These are phyloP conservation scores for Ditylenchus weischeri DNA, from an alignment of 2,888 invertebrate species.

Conservation along the genomic window DNA sequence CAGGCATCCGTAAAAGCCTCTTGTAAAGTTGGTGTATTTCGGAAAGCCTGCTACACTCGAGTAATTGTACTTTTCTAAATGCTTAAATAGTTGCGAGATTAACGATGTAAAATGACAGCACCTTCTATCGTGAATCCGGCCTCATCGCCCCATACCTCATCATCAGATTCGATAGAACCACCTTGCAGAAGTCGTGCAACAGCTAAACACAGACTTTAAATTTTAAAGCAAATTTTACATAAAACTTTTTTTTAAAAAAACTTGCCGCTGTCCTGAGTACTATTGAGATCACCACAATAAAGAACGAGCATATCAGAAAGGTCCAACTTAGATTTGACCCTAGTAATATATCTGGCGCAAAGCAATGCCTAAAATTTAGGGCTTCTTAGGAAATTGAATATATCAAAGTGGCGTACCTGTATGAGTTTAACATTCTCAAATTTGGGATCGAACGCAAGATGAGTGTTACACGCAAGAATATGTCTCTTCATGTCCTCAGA, in stretches of 20 bases:
- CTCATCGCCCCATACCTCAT: too few species aligned
- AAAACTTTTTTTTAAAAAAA: not conserved
- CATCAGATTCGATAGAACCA: too few species aligned
- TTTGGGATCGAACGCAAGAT: not conserved
- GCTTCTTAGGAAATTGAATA: too few species aligned
- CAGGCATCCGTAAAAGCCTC: slow-evolving; percentile 32
- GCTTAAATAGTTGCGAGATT: too few species aligned
- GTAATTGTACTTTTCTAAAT: slow-evolving; percentile 60
- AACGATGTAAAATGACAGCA: too few species aligned
- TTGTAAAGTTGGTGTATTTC: slow-evolving; percentile 36
- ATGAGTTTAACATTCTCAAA: slow-evolving; percentile 13
- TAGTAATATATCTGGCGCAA: slow-evolving; percentile 17
- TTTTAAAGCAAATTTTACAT: too few species aligned
- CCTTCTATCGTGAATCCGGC: too few species aligned
- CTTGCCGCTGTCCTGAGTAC: slow-evolving; percentile 74
- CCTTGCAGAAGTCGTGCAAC: too few species aligned
- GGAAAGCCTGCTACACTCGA: slow-evolving; percentile 12
- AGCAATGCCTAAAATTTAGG: slow-evolving; percentile 11
- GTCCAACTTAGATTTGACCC: not conserved
- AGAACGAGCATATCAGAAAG: slow-evolving; percentile 62
- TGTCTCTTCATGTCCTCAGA: too few species aligned
- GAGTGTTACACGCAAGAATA: slow-evolving; percentile 7
- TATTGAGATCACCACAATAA: slow-evolving; percentile 90
- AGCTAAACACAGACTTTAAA: too few species aligned
- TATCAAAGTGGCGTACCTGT: not conserved